Evolutionary conservation across 2,797 vertebrate species (phyloP).

Genomic region (Denticeps clupeoides): DNA sequence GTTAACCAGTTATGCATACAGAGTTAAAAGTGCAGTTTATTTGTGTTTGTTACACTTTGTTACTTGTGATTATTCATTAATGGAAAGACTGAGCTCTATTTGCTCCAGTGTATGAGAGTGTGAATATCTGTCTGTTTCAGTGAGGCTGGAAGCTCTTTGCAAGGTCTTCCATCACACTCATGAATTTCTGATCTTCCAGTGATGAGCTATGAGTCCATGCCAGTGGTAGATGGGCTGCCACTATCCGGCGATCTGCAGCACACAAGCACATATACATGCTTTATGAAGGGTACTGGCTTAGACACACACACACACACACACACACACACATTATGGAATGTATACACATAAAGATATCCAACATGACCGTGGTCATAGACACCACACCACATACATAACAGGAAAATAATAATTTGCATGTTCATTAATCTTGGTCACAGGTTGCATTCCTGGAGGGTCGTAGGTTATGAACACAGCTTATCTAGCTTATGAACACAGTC

Average conservation of each 20-base stretch:
- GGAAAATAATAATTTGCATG: too few species aligned
- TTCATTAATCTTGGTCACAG: too few species aligned
- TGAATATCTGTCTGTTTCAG: constrained; percentile 34
- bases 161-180: constrained; percentile 61
- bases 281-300: background rate
- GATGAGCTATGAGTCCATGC: constrained; percentile 63
- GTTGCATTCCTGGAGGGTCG: too few species aligned
- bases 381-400: too few species aligned
- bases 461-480: too few species aligned
- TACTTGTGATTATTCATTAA: too few species aligned
- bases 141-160: constrained; percentile 62
- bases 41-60: too few species aligned
- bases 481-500: too few species aligned
- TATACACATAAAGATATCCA: background rate
- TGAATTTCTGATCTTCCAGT: constrained; percentile 63
- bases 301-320: background rate
- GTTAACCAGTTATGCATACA: too few species aligned
- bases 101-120: constrained; percentile 1
- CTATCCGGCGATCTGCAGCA: constrained; percentile 52
- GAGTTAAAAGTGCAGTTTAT: too few species aligned
- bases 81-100: too few species aligned
- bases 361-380: background rate
- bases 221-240: constrained; percentile 59
- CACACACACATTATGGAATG: background rate
- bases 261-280: background rate